Percentiles rank a stretch among this genome's conserved stretches.
Evolutionary conservation across 2,888 invertebrate genomes (phyloP).

Genomic region (Rotaria magnacalcarata): DNA sequence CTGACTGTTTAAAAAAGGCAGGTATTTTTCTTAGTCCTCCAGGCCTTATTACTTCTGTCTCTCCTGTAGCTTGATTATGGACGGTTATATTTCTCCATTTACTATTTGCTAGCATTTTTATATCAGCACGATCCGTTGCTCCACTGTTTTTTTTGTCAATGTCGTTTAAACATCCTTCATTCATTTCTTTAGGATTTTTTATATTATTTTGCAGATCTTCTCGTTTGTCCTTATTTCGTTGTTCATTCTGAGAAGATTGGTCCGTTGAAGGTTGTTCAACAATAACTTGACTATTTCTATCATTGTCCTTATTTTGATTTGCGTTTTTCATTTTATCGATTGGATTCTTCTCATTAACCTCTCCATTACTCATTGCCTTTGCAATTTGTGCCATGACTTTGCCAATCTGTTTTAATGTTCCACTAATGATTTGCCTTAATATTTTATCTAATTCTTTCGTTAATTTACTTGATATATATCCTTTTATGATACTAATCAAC

Average conservation of each 20-base stretch:
- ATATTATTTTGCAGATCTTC: background rate
- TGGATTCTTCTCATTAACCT: background rate
- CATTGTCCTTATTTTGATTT: too few relatives aligned
- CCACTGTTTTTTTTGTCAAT: background rate
- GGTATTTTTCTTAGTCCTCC: background rate
- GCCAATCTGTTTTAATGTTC: background rate
- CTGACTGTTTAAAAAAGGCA: background rate
- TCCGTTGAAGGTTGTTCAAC: background rate
- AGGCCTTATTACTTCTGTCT: background rate
- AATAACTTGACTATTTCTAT: background rate
- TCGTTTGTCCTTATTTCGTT: background rate
- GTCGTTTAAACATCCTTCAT: background rate
- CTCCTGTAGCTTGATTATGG: background rate
- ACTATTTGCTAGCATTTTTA: background rate
- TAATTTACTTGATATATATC: background rate
- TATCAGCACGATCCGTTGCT: background rate
- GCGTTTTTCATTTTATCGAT: background rate
- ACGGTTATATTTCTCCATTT: background rate
- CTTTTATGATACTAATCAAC: background rate
- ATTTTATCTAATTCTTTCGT: background rate
- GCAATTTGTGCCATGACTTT: background rate
- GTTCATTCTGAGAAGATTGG: background rate
- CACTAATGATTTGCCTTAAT: background rate
- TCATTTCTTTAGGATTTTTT: background rate
- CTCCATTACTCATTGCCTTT: background rate